phyloP scores from a whole-genome alignment of 2,888 invertebrate species.

The Nephrocerus scutellatus region DNA sequence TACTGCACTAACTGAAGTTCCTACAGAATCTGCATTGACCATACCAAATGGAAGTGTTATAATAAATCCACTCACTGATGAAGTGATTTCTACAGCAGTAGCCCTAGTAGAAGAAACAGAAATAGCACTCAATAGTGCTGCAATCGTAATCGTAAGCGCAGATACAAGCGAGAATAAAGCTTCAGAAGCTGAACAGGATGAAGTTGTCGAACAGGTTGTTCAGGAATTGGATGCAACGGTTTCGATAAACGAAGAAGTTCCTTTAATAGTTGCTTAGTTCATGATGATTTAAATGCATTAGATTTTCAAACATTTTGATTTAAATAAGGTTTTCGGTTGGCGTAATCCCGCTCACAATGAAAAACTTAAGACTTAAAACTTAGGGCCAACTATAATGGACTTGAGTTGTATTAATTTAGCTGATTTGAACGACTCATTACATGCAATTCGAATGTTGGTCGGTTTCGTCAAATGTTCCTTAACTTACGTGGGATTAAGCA shows the following conservation, averaged over 20 bases:
- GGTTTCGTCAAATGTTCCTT: too few species aligned
- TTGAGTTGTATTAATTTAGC: too few species aligned
- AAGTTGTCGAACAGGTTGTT: conserved; percentile 19
- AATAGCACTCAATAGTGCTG: conserved; percentile 6
- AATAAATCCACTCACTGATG: conserved; percentile 1
- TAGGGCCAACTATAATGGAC: too few species aligned
- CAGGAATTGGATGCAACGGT: conserved; percentile 13
- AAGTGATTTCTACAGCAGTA: conserved; percentile 19
- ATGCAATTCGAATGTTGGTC: too few species aligned
- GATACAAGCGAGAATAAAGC: conserved; percentile 20
- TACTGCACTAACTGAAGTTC: not conserved
- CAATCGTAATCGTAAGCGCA: conserved; percentile 1
- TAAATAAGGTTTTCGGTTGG: too few species aligned
- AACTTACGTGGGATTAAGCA: too few species aligned
- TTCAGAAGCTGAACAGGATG: conserved; percentile 19
- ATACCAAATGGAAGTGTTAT: conserved; percentile 31
- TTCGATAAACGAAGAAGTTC: conserved; percentile 24
- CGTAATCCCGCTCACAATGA: too few species aligned
- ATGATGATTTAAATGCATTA: too few species aligned
- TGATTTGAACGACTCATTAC: too few species aligned
- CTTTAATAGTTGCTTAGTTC: conserved; percentile 26
- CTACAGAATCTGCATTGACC: conserved; percentile 20
- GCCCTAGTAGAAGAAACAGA: conserved; percentile 13
- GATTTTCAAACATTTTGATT: too few species aligned
- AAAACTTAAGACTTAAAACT: too few species aligned